Base-by-base conservation (phyloP, 2,797 vertebrate genomes). In the Gadopsis bispinosus region DNA sequence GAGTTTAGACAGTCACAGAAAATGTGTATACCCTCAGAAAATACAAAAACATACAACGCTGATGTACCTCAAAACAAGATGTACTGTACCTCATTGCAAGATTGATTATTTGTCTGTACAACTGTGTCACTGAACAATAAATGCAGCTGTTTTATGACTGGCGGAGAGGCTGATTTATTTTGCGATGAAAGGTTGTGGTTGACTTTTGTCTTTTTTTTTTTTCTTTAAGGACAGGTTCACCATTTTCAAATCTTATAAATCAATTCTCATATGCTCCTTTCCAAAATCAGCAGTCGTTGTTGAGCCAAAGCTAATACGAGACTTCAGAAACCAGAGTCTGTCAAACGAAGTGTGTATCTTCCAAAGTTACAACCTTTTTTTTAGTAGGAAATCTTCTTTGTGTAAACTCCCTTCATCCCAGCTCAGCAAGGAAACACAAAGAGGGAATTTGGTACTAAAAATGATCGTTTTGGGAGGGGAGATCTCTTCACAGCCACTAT, bases 71-170 rank as follows among this genome's bases (percentile, higher is more conserved):
- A 77, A 62, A 55, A 67, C 70, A 83, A 59, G 53, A 81, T 84
- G 83, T 83, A 84, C 84, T 89, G 81, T 87, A 84, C 84, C 87
- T 84, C 84, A 72, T 80, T 66, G 61, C 35, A 79, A 70, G 51
- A 76, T 64, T 69, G 51, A 45, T 56, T 60, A 71, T 79, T 79
- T 85, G 61, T 84, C 56, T 83, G 67, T 84, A 41, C 62, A 68
- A 56, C 54, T 84, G 39, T 73, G 64, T 81, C 60, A 80, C 54
- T 89, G 79, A 85, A 60, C 87, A 93, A 93, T 94, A 94, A 94
- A 93, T 80, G 72, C 75, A 89, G 69, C 74, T 87, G 51, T 87
- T 86, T 87, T 80, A 69, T 79, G 77, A 66, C 47, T 56, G 14
- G 19, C 62, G 54, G 51, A 14, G 5, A 29, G n/a, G 76, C 3